Evolutionary conservation across 2,888 invertebrate genomes (phyloP).

Genomic region (Spodoptera picta): DNA sequence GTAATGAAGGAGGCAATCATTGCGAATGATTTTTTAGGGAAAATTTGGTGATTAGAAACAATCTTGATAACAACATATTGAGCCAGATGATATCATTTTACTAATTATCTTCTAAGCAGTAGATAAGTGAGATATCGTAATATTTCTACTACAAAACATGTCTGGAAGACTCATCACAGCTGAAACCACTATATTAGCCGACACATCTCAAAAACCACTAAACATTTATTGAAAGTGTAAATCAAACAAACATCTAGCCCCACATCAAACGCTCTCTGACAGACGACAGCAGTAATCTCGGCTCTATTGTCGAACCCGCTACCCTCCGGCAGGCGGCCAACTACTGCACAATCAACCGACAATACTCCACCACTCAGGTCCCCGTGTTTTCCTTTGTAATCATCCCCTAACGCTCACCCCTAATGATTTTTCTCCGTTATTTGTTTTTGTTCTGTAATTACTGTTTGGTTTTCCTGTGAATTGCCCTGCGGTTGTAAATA

Average conservation of each 20-base stretch:
- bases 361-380: constrained; percentile 71
- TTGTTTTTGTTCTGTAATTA: constrained; percentile 88
- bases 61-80: too few relatives aligned
- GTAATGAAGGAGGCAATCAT: too few relatives aligned
- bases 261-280: constrained; percentile 65
- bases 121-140: background rate
- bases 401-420: constrained; percentile 74
- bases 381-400: constrained; percentile 81
- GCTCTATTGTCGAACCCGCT: constrained; percentile 78
- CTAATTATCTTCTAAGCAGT: too few relatives aligned
- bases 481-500: constrained; percentile 80
- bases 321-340: constrained; percentile 68
- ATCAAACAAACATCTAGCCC: constrained; percentile 57
- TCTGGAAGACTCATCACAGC: constrained; percentile 1
- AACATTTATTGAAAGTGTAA: constrained; percentile 60
- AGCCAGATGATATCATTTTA: too few relatives aligned
- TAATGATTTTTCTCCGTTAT: constrained; percentile 85
- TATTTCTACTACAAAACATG: background rate
- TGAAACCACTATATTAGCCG: constrained; percentile 37
- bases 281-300: constrained; percentile 82
- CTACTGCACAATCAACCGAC: constrained; percentile 71
- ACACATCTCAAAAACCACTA: constrained; percentile 38
- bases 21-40: too few relatives aligned
- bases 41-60: too few relatives aligned
- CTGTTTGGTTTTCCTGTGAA: constrained; percentile 85